phyloP scores from a whole-genome alignment of 1,140 invertebrate genomes.

The Cryptotermes secundus region DNA sequence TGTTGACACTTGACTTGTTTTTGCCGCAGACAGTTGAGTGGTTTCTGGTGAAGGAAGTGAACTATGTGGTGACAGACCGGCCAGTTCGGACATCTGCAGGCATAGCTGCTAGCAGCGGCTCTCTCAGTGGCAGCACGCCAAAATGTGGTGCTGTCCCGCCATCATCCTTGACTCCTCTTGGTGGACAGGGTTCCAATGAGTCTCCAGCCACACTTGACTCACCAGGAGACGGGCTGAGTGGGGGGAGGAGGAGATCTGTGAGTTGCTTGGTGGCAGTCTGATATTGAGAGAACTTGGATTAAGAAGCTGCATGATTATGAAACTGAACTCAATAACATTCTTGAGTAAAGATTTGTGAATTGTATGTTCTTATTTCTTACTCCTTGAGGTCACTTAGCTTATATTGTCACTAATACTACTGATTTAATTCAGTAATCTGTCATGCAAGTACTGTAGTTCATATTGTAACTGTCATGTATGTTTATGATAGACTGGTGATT shows the following conservation, averaged over 20 bases:
- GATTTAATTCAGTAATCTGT: no score
- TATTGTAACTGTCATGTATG: no score
- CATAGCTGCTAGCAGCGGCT: slow-evolving; percentile 42
- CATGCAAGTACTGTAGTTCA: no score
- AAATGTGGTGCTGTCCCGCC: slow-evolving; percentile 44
- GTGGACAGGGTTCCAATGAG: slow-evolving; percentile 48
- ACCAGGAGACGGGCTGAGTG: slow-evolving; percentile 41
- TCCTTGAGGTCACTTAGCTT: no score
- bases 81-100: background rate
- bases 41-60: slow-evolving; percentile 58
- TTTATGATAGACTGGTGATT: no score
- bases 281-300: no score
- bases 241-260: slow-evolving; percentile 38
- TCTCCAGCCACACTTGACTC: slow-evolving; percentile 26
- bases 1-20: no score
- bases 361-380: no score
- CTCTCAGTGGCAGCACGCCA: slow-evolving; percentile 46
- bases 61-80: slow-evolving; percentile 57
- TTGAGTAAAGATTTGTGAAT: no score
- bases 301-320: no score
- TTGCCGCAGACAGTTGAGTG: slow-evolving; percentile 54
- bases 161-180: slow-evolving; percentile 48
- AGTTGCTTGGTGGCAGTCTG: background rate
- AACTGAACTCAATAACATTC: no score
- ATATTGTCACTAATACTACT: no score